Evolutionary conservation across 2,888 invertebrate genomes (phyloP), one percentile per base, ranked within the genome.

Genomic region (Stenurella melanura): DNA sequence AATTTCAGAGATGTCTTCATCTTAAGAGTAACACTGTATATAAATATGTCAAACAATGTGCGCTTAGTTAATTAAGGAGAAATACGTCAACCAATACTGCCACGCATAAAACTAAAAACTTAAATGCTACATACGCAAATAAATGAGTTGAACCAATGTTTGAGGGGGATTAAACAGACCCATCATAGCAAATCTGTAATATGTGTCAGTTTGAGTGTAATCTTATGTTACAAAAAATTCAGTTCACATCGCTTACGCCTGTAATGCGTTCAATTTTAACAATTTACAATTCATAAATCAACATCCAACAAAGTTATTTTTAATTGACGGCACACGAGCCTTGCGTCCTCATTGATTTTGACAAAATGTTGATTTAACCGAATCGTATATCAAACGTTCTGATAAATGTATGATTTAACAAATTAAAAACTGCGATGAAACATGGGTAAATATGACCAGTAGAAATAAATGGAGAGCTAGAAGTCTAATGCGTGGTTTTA

Each of bases 311-410:
- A 50, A n/a, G 50, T n/a, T 50, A 50, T 50, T 50, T 50, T 50
- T n/a, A 50, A 50, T 50, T 50, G 50, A n/a, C n/a, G n/a, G 50
- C n/a, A 50, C n/a, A n/a, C 50, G n/a, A 50, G 50, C 50, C n/a
- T 6, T 50, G 50, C n/a, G 50, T 50, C 50, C 50, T 50, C n/a
- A 50, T 50, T 50, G 50, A 50, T 50, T 50, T 50, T 15, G 50
- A n/a, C 50, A 50, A 50, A 50, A 50, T 50, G 50, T 50, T 50
- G 50, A 50, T 50, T 50, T 50, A 50, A 50, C 50, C n/a, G 15
- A 50, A 6, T n/a, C 50, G 50, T 50, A 50, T 50, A 50, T 50
- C 50, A 50, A 50, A 50, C 50, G 15, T 42, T 42, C 42, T 42
- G 42, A 42, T 42, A 42, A 42, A 11, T 7, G 50, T 50, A 50